A percentile compares a stretch with the other conserved stretches of the same genome.
These are phyloP conservation scores for Oryzias sinensis DNA, from an alignment of 2,797 vertebrate species.

Conservation along the genomic window DNA sequence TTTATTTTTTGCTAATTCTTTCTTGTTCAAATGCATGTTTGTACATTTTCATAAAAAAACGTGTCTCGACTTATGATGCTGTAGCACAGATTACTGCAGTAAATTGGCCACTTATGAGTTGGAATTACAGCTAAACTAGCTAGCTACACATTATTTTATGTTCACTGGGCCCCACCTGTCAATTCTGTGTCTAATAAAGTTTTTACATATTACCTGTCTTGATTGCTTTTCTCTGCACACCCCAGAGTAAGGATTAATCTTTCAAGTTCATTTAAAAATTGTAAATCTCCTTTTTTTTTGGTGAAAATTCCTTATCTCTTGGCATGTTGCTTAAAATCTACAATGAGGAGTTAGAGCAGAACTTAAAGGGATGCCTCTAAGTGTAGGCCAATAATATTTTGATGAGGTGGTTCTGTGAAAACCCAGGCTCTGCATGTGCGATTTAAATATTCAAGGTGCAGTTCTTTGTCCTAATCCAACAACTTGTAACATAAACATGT, in stretches of 20 bases:
- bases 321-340: too few relatives aligned
- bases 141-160: conserved; percentile 6
- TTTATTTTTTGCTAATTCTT: too few relatives aligned
- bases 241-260: neutral
- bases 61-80: conserved; percentile 1
- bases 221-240: conserved; percentile 19
- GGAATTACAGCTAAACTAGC: conserved; percentile 3
- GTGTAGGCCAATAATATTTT: too few relatives aligned
- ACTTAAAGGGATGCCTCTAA: too few relatives aligned
- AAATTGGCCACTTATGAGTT: conserved; percentile 6
- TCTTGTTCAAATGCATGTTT: too few relatives aligned
- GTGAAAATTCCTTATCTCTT: too few relatives aligned
- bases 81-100: neutral
- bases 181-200: conserved; percentile 41
- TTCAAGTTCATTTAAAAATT: too few relatives aligned
- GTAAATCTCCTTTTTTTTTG: too few relatives aligned
- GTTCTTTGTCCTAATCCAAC: neutral
- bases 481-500: neutral
- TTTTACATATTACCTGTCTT: conserved; percentile 27
- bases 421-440: neutral
- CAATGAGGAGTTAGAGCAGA: neutral
- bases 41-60: too few relatives aligned
- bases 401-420: neutral
- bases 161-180: conserved; percentile 22
- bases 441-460: neutral